Percentiles rank a stretch among this genome's conserved stretches.
These are phyloP conservation scores for Hydractinia echinata DNA, from an alignment of 30 jellyfish, hydroid and myxozoan species.

Conservation along the genomic window DNA sequence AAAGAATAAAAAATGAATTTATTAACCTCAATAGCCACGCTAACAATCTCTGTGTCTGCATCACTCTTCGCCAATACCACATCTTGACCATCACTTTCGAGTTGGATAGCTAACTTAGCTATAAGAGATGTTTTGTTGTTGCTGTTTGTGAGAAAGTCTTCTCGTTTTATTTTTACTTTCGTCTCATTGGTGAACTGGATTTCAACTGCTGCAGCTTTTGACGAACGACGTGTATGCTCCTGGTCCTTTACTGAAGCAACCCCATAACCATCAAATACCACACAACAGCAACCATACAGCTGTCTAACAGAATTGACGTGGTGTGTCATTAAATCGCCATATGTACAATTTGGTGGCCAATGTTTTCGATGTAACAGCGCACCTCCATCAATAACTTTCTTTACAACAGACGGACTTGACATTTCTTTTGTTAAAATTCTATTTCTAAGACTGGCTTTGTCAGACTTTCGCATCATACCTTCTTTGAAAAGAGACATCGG, in stretches of 20 bases:
- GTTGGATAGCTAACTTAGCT: neutral
- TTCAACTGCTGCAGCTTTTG: neutral
- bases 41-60: slow-evolving; percentile 5
- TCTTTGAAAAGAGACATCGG: slow-evolving; percentile 8
- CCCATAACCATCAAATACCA: slow-evolving; percentile 6
- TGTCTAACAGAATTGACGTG: neutral
- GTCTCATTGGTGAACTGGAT: neutral
- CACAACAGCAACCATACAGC: neutral
- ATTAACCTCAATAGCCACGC: neutral
- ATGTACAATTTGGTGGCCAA: slow-evolving; percentile 2
- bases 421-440: no score
- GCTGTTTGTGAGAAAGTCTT: neutral
- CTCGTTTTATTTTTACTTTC: slow-evolving; percentile 1
- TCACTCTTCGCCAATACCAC: neutral
- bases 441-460: slow-evolving; percentile 7
- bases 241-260: neutral
- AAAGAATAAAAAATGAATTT: no score
- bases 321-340: neutral
- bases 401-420: no score
- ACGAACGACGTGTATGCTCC: neutral
- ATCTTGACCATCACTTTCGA: neutral
- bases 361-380: no score
- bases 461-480: slow-evolving; percentile 5
- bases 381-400: slow-evolving; percentile 3
- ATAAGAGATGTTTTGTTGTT: neutral